Evolutionary conservation across 2,888 invertebrate genomes (phyloP).

Genomic region (Amblyjoppa proteus): DNA sequence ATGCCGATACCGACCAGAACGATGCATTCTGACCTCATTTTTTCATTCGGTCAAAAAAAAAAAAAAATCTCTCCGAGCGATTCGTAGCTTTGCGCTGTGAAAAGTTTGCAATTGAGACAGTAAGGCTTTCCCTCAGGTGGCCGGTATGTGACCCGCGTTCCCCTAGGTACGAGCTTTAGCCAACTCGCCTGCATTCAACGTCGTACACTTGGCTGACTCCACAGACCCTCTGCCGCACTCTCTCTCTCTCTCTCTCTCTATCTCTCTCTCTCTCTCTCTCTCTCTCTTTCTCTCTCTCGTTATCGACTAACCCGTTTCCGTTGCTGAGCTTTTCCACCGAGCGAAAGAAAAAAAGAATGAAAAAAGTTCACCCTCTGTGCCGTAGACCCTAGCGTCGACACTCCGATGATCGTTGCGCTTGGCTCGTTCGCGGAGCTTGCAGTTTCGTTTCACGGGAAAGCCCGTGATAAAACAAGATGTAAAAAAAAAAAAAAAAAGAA

Average conservation of each 20-base stretch:
- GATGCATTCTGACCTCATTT: not conserved
- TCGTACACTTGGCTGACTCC: constrained; percentile 20
- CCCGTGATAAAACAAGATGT: not conserved
- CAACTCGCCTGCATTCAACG: constrained; percentile 20
- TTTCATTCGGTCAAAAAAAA: not conserved
- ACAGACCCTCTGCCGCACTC: not conserved
- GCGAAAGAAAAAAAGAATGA: constrained; percentile 1
- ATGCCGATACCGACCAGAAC: not conserved
- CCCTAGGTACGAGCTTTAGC: constrained; percentile 8
- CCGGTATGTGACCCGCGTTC: not conserved
- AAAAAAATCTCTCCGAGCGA: not conserved
- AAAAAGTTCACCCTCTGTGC: constrained; percentile 10
- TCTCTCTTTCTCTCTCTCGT: constrained; percentile 9
- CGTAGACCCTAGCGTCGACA: constrained; percentile 9
- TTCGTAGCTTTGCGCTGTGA: not conserved
- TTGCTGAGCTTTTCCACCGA: constrained; percentile 24
- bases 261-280: constrained; percentile 1
- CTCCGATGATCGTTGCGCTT: not conserved
- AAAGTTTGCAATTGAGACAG: not conserved
- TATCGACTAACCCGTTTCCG: constrained; percentile 52
- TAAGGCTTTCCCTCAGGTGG: not conserved
- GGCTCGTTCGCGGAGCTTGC: constrained; percentile 15
- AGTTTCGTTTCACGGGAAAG: constrained; percentile 15
- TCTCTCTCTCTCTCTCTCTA: not conserved
- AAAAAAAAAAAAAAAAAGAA: not conserved